Percentiles rank a stretch among this genome's conserved stretches.
Evolutionary conservation across 2,888 invertebrate genomes (phyloP).

Genomic region (Eristalinus sepulchralis): DNA sequence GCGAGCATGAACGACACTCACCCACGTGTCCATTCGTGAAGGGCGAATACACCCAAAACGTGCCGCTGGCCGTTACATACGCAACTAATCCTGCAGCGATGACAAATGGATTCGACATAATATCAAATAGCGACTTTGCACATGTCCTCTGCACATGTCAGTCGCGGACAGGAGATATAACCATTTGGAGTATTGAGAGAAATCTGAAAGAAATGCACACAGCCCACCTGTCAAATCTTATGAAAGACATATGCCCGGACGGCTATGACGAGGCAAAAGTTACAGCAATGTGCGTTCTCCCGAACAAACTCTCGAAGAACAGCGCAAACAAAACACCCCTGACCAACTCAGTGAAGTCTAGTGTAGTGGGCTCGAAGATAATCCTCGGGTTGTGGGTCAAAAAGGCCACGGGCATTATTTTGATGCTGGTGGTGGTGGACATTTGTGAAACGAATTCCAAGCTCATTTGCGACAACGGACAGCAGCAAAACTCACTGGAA

Average conservation of each 20-base stretch:
- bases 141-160: constrained; percentile 83
- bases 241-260: constrained; percentile 77
- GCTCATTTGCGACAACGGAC: constrained; percentile 69
- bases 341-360: constrained; percentile 75
- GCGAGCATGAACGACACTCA: constrained; percentile 97
- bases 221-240: constrained; percentile 80
- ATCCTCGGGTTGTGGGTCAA: constrained; percentile 66
- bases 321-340: constrained; percentile 74
- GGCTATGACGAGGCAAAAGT: constrained; percentile 82
- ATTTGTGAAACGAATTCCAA: constrained; percentile 47
- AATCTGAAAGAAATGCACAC: constrained; percentile 87
- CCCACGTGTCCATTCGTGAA: constrained; percentile 96
- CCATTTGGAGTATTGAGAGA: constrained; percentile 91
- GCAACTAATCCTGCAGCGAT: constrained; percentile 89
- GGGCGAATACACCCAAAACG: constrained; percentile 97
- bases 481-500: constrained; percentile 73
- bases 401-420: constrained; percentile 42
- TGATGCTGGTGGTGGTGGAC: constrained; percentile 49
- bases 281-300: constrained; percentile 89
- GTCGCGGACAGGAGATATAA: constrained; percentile 85
- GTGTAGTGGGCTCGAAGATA: constrained; percentile 62
- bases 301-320: constrained; percentile 80
- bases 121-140: constrained; percentile 84
- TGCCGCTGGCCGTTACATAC: constrained; percentile 92
- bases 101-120: constrained; percentile 82